Evolutionary conservation across 35 echinoderm and acorn worm species (phyloP).

Genomic region (Strongylocentrotus purpuratus): DNA sequence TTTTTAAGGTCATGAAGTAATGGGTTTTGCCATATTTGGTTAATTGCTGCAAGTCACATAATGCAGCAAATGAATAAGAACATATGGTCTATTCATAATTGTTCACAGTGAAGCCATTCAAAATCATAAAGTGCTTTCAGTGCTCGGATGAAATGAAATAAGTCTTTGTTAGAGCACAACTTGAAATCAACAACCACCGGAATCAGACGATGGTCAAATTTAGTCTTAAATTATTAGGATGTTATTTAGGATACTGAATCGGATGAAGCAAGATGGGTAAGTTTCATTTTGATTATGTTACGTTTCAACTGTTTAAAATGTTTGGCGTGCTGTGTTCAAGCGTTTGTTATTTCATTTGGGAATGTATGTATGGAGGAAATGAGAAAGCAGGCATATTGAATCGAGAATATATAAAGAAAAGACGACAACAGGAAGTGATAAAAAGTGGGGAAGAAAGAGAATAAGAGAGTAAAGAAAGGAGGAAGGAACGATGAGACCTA

Average conservation of each 20-base stretch:
- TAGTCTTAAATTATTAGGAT: neutral
- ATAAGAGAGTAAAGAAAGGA: neutral
- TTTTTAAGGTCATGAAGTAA: conserved; percentile 13
- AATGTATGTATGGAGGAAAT: neutral
- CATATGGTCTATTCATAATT: neutral
- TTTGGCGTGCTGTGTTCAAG: no score
- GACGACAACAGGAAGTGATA: no score
- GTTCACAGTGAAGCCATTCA: neutral
- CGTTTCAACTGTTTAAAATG: neutral
- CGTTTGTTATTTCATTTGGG: no score
- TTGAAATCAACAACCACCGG: neutral
- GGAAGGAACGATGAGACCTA: neutral
- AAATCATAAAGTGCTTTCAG: neutral
- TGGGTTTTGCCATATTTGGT: neutral
- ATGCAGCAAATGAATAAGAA: neutral
- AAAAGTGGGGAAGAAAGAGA: no score
- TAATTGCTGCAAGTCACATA: neutral
- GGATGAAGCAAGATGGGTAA: neutral
- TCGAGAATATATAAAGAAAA: no score
- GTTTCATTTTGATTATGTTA: neutral
- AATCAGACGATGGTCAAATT: neutral
- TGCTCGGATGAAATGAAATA: neutral
- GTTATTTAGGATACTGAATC: neutral
- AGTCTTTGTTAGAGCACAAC: neutral
- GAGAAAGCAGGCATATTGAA: neutral